These are phyloP conservation scores for Heliconius nattereri DNA, from an alignment of 1,140 invertebrate genomes.

Conservation along the genomic window DNA sequence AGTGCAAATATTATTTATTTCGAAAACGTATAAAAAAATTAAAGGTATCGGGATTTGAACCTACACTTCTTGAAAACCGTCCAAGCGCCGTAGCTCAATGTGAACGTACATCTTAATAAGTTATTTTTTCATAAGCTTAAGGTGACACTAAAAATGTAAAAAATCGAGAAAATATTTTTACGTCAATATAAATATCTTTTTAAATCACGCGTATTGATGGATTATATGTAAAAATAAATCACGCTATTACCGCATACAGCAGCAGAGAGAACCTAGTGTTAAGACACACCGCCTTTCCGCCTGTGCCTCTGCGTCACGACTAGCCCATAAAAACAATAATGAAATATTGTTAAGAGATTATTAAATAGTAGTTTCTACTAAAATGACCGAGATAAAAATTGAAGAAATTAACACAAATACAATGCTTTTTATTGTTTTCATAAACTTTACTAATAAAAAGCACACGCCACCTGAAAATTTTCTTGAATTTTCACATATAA, in stretches of 20 bases:
- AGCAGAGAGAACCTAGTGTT: background rate
- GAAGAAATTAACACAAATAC: background rate
- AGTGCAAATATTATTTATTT: too few species aligned
- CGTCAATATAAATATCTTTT: too few species aligned
- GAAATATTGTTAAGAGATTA: background rate
- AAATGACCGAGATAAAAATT: background rate
- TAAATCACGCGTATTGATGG: too few species aligned
- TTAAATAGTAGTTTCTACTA: background rate
- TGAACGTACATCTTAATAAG: too few species aligned
- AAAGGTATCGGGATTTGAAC: too few species aligned
- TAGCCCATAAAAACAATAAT: background rate
- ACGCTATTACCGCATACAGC: background rate
- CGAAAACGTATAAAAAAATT: too few species aligned
- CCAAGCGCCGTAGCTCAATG: too few species aligned
- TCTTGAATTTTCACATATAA: conserved; percentile 16
- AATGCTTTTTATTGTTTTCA: background rate
- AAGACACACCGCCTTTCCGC: background rate
- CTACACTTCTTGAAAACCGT: too few species aligned
- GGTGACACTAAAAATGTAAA: too few species aligned
- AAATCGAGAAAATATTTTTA: too few species aligned
- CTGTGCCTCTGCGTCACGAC: background rate
- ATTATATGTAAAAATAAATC: background rate
- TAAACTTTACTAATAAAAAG: conserved; percentile 11
- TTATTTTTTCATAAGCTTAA: too few species aligned
- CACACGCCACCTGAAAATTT: conserved; percentile 5